A percentile compares a stretch with the other conserved stretches of the same genome.
Evolutionary conservation across 2,797 vertebrate genomes (phyloP).

Genomic region (Lindbergichthys nudifrons): DNA sequence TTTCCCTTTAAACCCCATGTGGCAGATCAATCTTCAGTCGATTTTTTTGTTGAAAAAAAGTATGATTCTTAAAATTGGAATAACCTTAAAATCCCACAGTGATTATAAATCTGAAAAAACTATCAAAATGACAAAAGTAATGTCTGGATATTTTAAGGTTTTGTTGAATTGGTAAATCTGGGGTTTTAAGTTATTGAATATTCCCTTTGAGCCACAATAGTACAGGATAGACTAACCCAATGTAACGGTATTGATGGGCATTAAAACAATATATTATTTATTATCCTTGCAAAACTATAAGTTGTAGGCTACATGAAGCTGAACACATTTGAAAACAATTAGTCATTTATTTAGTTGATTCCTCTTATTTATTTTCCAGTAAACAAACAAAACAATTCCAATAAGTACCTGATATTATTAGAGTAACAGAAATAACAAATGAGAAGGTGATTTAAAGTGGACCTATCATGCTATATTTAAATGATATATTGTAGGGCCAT

Average conservation of each 20-base stretch:
- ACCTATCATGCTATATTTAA: no score
- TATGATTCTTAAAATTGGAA: background rate
- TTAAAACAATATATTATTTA: no score
- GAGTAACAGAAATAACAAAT: background rate
- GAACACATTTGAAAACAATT: no score
- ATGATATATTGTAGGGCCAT: no score
- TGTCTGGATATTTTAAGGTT: background rate
- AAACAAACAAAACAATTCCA: background rate
- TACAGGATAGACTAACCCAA: background rate
- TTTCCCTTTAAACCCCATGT: constrained; percentile 9
- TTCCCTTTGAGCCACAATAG: background rate
- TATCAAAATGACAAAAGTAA: background rate
- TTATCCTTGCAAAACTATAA: no score
- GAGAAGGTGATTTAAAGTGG: background rate
- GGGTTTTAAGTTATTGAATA: background rate
- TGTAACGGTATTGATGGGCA: no score
- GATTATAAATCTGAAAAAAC: background rate
- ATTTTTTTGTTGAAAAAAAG: background rate
- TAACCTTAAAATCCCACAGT: background rate
- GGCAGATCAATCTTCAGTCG: constrained; percentile 4
- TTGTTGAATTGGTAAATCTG: background rate
- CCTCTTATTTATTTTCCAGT: background rate
- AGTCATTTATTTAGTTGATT: background rate
- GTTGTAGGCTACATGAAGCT: no score
- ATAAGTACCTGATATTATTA: background rate